Base-by-base conservation (phyloP, 2,888 invertebrate species). In the Capitulum mitella region DNA sequence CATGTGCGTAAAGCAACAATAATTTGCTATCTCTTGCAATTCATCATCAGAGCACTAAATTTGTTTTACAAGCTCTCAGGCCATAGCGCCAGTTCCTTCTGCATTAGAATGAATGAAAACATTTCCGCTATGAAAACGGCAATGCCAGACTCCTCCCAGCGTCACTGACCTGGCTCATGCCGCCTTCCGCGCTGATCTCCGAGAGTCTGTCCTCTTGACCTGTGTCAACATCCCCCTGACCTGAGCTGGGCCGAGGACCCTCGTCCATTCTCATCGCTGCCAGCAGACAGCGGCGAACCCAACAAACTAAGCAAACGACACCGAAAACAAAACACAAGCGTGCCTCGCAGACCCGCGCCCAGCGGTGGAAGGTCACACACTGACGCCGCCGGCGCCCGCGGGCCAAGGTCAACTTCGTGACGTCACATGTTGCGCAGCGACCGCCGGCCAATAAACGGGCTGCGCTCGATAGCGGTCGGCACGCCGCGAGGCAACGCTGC, bases 81-180 rank as follows among this genome's bases (percentile, higher is more conserved):
- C n/a, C n/a, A n/a, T n/a, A n/a, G n/a, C n/a, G n/a, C n/a, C n/a
- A n/a, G n/a, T n/a, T n/a, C n/a, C n/a, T n/a, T n/a, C n/a, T n/a
- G n/a, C n/a, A n/a, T n/a, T n/a, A n/a, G n/a, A n/a, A n/a, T n/a
- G n/a, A n/a, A n/a, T n/a, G n/a, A n/a, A n/a, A n/a, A n/a, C n/a
- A n/a, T n/a, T n/a, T n/a, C n/a, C n/a, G n/a, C n/a, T n/a, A n/a
- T n/a, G n/a, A n/a, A n/a, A n/a, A n/a, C n/a, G n/a, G n/a, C n/a
- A n/a, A n/a, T n/a, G n/a, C n/a, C n/a, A n/a, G n/a, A n/a, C n/a
- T n/a, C n/a, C n/a, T n/a, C n/a, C n/a, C n/a, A n/a, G n/a, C 43
- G 43, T 43, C 43, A 70, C 70, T 70, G 26, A 70, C 70, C 70
- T 70, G 70, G 26, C 70, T 70, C 70, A 40, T 70, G 37, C 40